These are phyloP conservation scores for Ichneumoninae sp. DNA, from an alignment of 2,888 invertebrate genomes.

Conservation along the genomic window DNA sequence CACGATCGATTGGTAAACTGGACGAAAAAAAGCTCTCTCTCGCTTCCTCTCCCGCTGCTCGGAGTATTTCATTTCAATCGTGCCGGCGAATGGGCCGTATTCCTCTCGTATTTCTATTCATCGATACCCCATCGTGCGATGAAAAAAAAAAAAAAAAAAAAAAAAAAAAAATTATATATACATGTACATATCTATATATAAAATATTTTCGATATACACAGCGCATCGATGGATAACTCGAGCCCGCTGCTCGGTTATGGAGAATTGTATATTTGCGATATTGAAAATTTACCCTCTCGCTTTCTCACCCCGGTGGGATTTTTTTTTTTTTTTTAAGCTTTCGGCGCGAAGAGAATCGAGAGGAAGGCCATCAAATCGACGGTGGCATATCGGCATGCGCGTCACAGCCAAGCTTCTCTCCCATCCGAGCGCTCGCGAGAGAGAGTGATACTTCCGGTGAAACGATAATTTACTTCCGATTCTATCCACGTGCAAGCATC, in stretches of 20 bases:
- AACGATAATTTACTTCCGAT: slow-evolving; percentile 71
- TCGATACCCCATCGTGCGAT: slow-evolving; percentile 32
- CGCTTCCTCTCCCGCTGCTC: neutral
- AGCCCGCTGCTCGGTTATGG: neutral
- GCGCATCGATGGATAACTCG: neutral
- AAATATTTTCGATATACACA: neutral
- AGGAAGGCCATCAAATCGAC: neutral
- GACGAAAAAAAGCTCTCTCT: neutral
- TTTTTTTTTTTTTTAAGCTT: neutral
- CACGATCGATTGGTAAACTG: neutral
- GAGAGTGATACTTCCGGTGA: slow-evolving; percentile 63
- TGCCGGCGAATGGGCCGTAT: neutral
- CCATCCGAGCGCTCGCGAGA: slow-evolving; percentile 1
- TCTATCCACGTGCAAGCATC: slow-evolving; percentile 65
- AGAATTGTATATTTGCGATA: slow-evolving; percentile 9
- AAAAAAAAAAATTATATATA: slow-evolving; percentile 19
- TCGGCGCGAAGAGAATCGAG: neutral
- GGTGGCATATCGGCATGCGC: slow-evolving; percentile 45
- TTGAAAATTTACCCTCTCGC: slow-evolving; percentile 17
- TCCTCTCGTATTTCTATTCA: slow-evolving; percentile 32
- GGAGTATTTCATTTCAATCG: slow-evolving; percentile 37
- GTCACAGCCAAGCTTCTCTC: slow-evolving; percentile 50
- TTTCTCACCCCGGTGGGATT: neutral
- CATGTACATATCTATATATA: neutral
- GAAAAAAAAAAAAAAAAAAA: slow-evolving; percentile 38